Percentiles rank a stretch among this genome's conserved stretches.
Conservation (phyloP, 2,888 invertebrate species). For the Tenthredo notha region DNA sequence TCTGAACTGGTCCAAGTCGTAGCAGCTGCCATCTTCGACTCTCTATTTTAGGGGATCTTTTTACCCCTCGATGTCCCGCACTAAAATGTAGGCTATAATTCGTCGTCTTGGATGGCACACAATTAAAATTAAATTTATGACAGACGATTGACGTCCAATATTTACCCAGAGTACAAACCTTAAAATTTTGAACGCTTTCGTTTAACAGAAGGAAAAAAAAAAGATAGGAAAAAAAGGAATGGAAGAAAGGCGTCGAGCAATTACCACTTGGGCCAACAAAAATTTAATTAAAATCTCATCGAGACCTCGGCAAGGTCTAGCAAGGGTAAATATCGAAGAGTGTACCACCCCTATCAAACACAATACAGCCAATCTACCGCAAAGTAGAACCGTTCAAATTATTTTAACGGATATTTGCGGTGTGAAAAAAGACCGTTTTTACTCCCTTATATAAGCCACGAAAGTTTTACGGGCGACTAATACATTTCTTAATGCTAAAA, state of each 20-base stretch:
- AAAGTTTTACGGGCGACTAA: constrained; percentile 18
- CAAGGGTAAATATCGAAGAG: constrained; percentile 51
- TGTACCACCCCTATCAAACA: constrained; percentile 21
- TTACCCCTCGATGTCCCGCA: background rate
- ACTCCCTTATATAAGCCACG: background rate
- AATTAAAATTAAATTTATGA: constrained; percentile 16
- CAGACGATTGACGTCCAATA: background rate
- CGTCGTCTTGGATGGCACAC: background rate
- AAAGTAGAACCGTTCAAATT: constrained; percentile 39
- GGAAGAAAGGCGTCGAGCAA: constrained; percentile 28
- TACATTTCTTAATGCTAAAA: background rate
- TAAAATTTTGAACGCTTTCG: constrained; percentile 22
- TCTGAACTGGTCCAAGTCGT: constrained; percentile 17
- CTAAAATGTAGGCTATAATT: background rate
- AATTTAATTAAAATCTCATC: constrained; percentile 52
- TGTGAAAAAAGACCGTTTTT: constrained; percentile 14
- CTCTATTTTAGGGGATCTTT: constrained; percentile 29
- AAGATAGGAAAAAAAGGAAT: background rate
- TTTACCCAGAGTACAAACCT: background rate
- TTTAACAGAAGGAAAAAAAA: background rate
- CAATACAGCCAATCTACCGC: constrained; percentile 51
- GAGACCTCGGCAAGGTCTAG: constrained; percentile 28
- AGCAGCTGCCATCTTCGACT: background rate
- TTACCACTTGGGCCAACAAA: constrained; percentile 49
- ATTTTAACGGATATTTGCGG: constrained; percentile 40